These are phyloP conservation scores for Rhombomys opimus DNA, from an alignment of 2,113 vertebrate genomes.

Conservation along the genomic window DNA sequence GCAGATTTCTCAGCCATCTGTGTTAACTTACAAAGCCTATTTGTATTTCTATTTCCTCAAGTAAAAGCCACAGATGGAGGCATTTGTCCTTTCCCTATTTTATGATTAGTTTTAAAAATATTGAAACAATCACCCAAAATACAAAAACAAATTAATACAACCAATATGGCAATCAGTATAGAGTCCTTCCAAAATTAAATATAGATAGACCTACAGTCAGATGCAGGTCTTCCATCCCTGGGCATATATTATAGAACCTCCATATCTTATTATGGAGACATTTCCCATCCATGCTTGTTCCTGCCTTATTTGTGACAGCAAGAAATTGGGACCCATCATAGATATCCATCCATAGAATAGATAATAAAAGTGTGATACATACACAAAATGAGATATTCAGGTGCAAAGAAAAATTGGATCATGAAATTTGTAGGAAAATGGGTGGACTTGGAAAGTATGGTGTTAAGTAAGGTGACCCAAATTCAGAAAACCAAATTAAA, in stretches of 20 bases:
- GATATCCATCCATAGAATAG: not conserved
- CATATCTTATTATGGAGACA: not conserved
- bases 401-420: not conserved
- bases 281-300: not conserved
- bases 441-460: not conserved
- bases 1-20: constrained; percentile 34
- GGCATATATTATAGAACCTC: not conserved
- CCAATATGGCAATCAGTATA: not conserved
- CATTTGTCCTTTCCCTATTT: not conserved
- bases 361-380: not conserved
- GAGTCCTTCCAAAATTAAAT: not conserved
- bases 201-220: not conserved
- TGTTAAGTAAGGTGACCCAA: not conserved
- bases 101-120: constrained; percentile 17
- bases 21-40: not conserved
- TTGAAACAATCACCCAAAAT: not conserved
- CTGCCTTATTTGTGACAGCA: not conserved
- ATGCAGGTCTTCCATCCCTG: not conserved
- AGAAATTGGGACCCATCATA: not conserved
- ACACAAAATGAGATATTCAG: not conserved
- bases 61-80: constrained; percentile 12
- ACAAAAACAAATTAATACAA: not conserved
- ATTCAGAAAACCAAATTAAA: not conserved
- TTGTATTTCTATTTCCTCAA: constrained; percentile 15
- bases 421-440: not conserved